phyloP scores from a whole-genome alignment of 2,113 vertebrate species.

The Oreotrochilus melanogaster region DNA sequence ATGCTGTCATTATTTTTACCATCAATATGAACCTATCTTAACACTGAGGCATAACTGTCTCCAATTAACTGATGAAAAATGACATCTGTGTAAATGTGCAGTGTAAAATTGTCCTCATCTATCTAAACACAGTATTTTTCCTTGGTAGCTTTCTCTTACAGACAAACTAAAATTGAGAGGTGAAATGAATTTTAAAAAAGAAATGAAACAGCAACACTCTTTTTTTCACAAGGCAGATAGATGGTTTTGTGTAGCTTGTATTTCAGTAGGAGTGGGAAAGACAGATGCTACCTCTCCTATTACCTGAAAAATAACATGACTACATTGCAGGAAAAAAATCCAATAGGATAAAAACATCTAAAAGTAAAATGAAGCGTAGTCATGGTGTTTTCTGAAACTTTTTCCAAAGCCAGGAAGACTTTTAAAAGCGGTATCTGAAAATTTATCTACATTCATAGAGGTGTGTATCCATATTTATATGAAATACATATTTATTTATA shows the following conservation, averaged over 20 bases:
- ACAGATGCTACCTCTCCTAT: not conserved
- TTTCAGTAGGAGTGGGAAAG: not conserved
- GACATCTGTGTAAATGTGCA: not conserved
- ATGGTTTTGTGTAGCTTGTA: not conserved
- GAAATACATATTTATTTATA: not conserved
- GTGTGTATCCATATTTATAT: not conserved
- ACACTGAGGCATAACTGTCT: not conserved
- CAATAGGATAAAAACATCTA: not conserved
- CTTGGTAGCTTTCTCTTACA: not conserved
- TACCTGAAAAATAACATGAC: not conserved
- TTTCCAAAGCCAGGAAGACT: not conserved
- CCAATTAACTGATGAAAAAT: slow-evolving; percentile 74
- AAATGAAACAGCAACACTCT: not conserved
- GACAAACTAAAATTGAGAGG: not conserved
- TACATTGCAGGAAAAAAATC: not conserved
- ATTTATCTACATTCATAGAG: not conserved
- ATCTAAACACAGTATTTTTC: not conserved
- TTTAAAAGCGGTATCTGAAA: not conserved
- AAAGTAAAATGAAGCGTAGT: not conserved
- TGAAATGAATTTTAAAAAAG: not conserved
- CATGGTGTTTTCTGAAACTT: fast-evolving
- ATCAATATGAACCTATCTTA: not conserved
- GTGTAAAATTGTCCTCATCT: not conserved
- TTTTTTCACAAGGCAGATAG: not conserved
- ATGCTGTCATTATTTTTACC: slow-evolving; percentile 21